Evolutionary conservation across 2,888 invertebrate genomes (phyloP).

Genomic region (Epinotia demarniana): DNA sequence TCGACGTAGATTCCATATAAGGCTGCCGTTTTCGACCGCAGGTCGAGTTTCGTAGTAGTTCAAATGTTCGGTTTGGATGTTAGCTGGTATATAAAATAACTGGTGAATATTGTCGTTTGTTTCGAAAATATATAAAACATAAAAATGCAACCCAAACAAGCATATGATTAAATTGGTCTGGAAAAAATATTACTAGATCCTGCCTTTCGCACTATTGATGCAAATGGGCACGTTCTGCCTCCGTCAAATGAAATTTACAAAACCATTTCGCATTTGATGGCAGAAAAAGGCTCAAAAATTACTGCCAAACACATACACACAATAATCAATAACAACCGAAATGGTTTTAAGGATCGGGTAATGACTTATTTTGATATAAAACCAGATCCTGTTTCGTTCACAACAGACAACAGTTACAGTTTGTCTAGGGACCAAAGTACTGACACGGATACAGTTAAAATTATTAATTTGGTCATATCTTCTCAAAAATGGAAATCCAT

Average conservation of each 20-base stretch:
- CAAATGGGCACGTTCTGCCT: not conserved
- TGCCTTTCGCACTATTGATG: not conserved
- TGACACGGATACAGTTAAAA: not conserved
- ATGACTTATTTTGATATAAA: not conserved
- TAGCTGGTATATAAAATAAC: not conserved
- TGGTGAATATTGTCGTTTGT: not conserved
- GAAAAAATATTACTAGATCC: not conserved
- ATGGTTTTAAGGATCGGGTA: not conserved
- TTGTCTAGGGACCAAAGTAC: not conserved
- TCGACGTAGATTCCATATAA: not conserved
- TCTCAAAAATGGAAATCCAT: slow-evolving; percentile 14
- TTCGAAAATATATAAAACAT: not conserved
- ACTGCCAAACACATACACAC: slow-evolving; percentile 1
- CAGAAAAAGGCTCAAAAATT: not conserved
- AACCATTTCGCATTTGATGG: not conserved
- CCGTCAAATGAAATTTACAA: not conserved
- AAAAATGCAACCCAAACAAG: not conserved
- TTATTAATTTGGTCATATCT: not conserved
- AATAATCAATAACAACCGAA: slow-evolving; percentile 3
- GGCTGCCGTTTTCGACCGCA: not conserved
- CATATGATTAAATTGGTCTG: not conserved
- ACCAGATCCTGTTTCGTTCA: not conserved
- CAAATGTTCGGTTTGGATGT: not conserved
- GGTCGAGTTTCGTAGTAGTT: slow-evolving; percentile 9
- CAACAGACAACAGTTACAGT: not conserved